These are phyloP conservation scores for Spongia lamella DNA, from an alignment of 37 sponge, comb jelly and placozoan genomes.

Conservation along the genomic window DNA sequence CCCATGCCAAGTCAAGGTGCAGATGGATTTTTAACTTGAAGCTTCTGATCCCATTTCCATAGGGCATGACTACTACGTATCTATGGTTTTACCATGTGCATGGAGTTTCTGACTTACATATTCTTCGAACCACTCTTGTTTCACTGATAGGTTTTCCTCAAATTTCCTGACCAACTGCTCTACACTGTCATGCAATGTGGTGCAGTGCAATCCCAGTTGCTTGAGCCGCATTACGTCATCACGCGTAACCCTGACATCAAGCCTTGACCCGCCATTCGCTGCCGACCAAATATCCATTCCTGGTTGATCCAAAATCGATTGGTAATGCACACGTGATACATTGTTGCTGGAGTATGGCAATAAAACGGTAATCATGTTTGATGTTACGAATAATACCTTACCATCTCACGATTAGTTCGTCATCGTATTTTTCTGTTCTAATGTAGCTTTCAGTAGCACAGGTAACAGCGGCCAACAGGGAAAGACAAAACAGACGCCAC, in stretches of 20 bases:
- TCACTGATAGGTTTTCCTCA: neutral
- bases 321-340: too few species aligned
- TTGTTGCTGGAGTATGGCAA: neutral
- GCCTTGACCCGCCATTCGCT: neutral
- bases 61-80: too few species aligned
- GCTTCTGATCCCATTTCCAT: too few species aligned
- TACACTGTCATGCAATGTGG: slow-evolving; percentile 1
- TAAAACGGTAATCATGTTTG: neutral
- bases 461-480: too few species aligned
- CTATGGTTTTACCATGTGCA: too few species aligned
- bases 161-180: slow-evolving; percentile 6
- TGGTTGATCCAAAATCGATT: too few species aligned
- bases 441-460: slow-evolving; percentile 2
- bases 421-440: slow-evolving; percentile 7
- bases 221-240: too few species aligned
- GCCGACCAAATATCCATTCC: too few species aligned
- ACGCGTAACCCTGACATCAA: too few species aligned
- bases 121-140: slow-evolving; percentile 33
- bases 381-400: neutral
- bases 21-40: too few species aligned
- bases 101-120: slow-evolving; percentile 34
- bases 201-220: neutral
- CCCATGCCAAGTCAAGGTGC: too few species aligned
- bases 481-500: too few species aligned
- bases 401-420: slow-evolving; percentile 39